Base-by-base conservation (phyloP, 2,797 vertebrate genomes). In the Atherinosoma microstoma region DNA sequence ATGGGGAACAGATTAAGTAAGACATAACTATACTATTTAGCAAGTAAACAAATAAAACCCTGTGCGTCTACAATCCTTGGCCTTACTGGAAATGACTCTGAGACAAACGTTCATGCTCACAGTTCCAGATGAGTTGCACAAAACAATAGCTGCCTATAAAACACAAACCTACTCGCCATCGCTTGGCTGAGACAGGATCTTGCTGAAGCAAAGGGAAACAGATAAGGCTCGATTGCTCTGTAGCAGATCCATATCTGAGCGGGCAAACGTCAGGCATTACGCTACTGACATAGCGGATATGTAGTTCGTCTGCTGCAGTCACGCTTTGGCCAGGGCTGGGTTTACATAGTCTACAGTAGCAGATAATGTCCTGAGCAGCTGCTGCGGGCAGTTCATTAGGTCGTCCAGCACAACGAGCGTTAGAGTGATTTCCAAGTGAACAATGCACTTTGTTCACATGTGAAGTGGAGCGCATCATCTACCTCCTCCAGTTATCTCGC, bases 171-270 rank as follows among this genome's bases (percentile, higher is more conserved):
- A 71, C 63, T 71, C 24, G 51, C 16, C 80, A 75, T 74, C 64
- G 60, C 78, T 81, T 79, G 73, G 49, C 67, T 27, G 35, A 38
- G 51, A 56, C 80, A 89, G 90, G 89, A 91, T 85, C 80, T 72
- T 36, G 64, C 84, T 82, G 73, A 83, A 76, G 79, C 74, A 63
- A 89, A 62, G 53, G 83, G 88, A 92, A 91, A 83, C 83, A 61
- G 87, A 91, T 90, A 89, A 89, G 85, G 60, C 76, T 73, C 64
- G 70, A 92, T 91, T 90, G 82, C 87, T 71, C 45, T 42, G 66
- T 29, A 13, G 75, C 58, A 75, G 90, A 92, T 91, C 56, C 34
- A 11, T 92, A 92, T 92, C 89, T 38, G 61, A 20, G 58, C 4
- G 12, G 27, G 64, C 81, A 22, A 88, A 86, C 86, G 87, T 90